These are phyloP conservation scores for Nowickia ferox DNA, from an alignment of 2,888 invertebrate genomes.

Conservation along the genomic window DNA sequence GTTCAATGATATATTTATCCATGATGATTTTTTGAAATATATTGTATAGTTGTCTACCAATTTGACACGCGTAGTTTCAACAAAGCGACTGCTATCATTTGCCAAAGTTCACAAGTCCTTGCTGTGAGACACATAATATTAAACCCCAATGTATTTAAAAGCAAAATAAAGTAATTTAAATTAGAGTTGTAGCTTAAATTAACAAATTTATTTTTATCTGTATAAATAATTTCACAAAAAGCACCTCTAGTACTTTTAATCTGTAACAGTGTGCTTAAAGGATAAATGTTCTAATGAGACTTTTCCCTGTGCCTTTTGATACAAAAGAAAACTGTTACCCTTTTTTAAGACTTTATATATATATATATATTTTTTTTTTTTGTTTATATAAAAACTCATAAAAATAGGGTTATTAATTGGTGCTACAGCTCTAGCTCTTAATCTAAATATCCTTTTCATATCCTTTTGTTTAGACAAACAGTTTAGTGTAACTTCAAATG, in stretches of 20 bases:
- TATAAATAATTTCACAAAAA: not conserved
- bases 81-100: no score
- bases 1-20: no score
- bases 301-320: not conserved
- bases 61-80: no score
- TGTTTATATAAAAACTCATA: not conserved
- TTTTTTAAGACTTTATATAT: not conserved
- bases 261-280: not conserved
- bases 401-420: conserved; percentile 9
- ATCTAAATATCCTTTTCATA: conserved; percentile 1
- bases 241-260: not conserved
- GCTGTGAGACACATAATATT: no score
- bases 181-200: no score
- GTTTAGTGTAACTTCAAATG: not conserved
- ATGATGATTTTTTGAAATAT: no score
- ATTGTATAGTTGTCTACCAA: no score
- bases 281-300: not conserved
- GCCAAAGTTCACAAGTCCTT: no score
- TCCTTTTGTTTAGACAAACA: conserved; percentile 2
- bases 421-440: not conserved
- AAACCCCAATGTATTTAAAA: no score
- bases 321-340: not conserved
- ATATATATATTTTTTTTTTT: no score
- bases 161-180: no score
- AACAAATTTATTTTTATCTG: not conserved